Conservation (phyloP, 2,888 invertebrate genomes). For the Saturnia pavonia region DNA sequence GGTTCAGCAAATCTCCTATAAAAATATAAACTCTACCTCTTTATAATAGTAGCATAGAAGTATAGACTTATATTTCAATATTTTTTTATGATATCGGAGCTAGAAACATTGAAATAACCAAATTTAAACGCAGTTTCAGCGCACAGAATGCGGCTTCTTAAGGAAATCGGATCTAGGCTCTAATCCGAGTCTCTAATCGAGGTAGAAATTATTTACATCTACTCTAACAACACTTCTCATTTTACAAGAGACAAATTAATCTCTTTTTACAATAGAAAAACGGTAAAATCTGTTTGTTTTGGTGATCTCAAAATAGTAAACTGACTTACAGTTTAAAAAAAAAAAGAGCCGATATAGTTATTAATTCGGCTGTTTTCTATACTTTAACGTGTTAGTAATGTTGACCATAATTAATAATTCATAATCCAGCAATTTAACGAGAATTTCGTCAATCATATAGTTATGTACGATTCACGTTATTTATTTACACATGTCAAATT, state of each 20-base stretch:
- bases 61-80: too few relatives aligned
- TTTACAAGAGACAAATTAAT: not conserved
- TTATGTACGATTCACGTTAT: constrained; percentile 18
- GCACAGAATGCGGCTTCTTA: not conserved
- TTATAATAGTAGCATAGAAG: too few relatives aligned
- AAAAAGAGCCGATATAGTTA: constrained; percentile 23
- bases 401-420: constrained; percentile 24
- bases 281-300: not conserved
- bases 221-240: not conserved
- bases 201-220: not conserved
- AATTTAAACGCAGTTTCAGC: not conserved
- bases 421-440: constrained; percentile 18
- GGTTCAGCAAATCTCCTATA: too few relatives aligned
- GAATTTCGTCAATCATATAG: constrained; percentile 26
- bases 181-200: not conserved
- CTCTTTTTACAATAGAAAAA: not conserved
- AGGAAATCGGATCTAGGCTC: not conserved
- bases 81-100: not conserved
- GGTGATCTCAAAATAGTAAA: not conserved
- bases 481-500: constrained; percentile 15
- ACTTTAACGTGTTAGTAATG: constrained; percentile 20
- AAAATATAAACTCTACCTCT: too few relatives aligned
- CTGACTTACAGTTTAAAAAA: not conserved
- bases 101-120: not conserved
- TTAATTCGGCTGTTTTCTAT: constrained; percentile 26